Conservation (phyloP, 2,797 vertebrate genomes). For the Anguilla obscura region DNA sequence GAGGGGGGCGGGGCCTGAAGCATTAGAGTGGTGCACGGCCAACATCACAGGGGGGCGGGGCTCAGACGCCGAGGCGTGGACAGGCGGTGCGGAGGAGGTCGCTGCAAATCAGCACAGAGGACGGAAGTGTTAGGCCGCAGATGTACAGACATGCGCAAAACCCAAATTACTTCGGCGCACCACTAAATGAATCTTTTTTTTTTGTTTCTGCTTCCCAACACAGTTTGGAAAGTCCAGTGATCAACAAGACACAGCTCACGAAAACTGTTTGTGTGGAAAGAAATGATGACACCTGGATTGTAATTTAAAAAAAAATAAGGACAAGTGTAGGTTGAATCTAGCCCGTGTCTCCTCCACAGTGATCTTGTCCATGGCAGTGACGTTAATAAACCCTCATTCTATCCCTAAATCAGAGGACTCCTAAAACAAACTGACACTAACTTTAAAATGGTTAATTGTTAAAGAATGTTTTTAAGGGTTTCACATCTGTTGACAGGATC, state of each 20-base stretch:
- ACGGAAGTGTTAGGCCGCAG: background rate
- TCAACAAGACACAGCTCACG: background rate
- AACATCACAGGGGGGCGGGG: slow-evolving; percentile 56
- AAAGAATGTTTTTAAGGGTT: no score
- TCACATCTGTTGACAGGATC: no score
- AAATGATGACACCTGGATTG: no score
- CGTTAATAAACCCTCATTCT: no score
- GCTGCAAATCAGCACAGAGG: background rate
- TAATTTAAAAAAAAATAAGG: no score
- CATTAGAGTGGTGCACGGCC: slow-evolving; percentile 60
- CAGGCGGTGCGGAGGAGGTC: slow-evolving; percentile 39
- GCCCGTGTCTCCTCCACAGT: background rate
- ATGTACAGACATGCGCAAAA: background rate
- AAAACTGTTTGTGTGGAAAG: background rate
- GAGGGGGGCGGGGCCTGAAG: slow-evolving; percentile 47
- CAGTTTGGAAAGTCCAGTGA: background rate
- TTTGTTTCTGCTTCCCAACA: background rate
- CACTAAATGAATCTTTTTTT: background rate
- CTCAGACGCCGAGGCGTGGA: slow-evolving; percentile 40
- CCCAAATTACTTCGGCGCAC: background rate
- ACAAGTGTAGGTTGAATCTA: background rate
- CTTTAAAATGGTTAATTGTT: no score
- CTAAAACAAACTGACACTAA: no score
- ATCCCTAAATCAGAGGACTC: no score
- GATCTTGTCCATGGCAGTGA: no score